Base-by-base conservation (phyloP, 2,888 invertebrate species). In the Oithona nana region DNA sequence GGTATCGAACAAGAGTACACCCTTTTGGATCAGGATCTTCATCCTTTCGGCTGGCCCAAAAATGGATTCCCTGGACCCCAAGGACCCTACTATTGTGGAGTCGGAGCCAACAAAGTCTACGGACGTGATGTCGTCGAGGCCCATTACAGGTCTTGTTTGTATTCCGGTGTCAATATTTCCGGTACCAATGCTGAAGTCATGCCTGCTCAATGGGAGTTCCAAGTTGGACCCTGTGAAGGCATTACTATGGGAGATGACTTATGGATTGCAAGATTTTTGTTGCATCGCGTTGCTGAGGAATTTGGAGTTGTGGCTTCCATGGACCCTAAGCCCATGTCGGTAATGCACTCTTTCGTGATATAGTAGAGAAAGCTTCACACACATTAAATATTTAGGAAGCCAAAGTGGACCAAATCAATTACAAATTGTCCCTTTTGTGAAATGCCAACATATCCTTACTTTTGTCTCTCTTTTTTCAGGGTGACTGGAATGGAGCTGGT, bases 141-240 rank as follows among this genome's bases (percentile, higher is more conserved):
- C 11, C 97, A 98, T 73, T 97, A 97, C 75, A 78, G 84, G 64
- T 86, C 92, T 64, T 95, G 95, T 71, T 77, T 98, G 56, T 95
- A 86, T 72, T 89, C 97, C 65, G 97, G 95, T 56, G 81, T 98
- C 63, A 86, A 87, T 65, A 83, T 97, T 67, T 79, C 86, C 50
- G 97, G 97, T 62, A 88, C 88, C 61, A 98, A 97, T 73, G 95
- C 95, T 1, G 97, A 98, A 75, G 97, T 94, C 63, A 95, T 95
- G 95, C 94, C 94, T 0, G 88, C 92, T 13, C 94, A 90, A 64
- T 69, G 69, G 69, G 69, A 68, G 62, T 70, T 67, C 65, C 68
- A 69, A 64, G 68, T 94, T 3, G 94, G 94, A 0, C 93, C 93
- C 0, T 88, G 89, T 65, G 80, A 83, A 64, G 67, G 66, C 13